Evolutionary conservation across 1,140 invertebrate species (phyloP).

Genomic region (Cepaea nemoralis): DNA sequence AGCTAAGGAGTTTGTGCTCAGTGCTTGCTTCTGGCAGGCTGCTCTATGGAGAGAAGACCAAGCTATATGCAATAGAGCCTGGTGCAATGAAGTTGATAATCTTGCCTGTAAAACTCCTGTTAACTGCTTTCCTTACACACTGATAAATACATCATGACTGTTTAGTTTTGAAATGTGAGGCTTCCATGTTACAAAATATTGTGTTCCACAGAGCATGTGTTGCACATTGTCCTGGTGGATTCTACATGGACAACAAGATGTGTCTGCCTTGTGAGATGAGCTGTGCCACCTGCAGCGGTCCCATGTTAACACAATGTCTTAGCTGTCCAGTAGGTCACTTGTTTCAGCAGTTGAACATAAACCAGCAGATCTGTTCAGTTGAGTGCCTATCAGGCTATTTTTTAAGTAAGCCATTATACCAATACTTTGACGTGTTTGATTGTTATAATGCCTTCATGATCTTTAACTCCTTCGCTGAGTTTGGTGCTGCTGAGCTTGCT

Average conservation of each 20-base stretch:
- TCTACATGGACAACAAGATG: conserved; percentile 30
- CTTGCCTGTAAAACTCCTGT: too few species aligned
- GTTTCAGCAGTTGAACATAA: conserved; percentile 71
- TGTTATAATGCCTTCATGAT: not conserved
- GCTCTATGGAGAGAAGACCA: too few species aligned
- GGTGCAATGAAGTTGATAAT: too few species aligned
- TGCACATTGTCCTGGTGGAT: conserved; percentile 43
- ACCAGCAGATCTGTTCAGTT: conserved; percentile 39
- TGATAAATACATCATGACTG: too few species aligned
- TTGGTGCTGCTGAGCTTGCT: not conserved
- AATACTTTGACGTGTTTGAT: not conserved
- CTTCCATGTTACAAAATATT: too few species aligned
- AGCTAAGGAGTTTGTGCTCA: too few species aligned
- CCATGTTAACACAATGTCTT: conserved; percentile 83
- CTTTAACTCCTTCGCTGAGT: not conserved
- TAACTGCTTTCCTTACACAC: too few species aligned
- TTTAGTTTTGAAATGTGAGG: too few species aligned
- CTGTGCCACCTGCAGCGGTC: conserved; percentile 86
- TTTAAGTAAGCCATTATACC: conserved; percentile 15
- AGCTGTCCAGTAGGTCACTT: conserved; percentile 80
- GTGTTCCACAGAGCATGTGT: conserved; percentile 44
- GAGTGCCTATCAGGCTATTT: conserved; percentile 42
- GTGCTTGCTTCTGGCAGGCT: too few species aligned
- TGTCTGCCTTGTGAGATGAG: conserved; percentile 86
- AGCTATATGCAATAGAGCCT: too few species aligned